A percentile compares a stretch with the other conserved stretches of the same genome.
phyloP scores from a whole-genome alignment of 2,113 vertebrate species.

The Ranitomeya variabilis region DNA sequence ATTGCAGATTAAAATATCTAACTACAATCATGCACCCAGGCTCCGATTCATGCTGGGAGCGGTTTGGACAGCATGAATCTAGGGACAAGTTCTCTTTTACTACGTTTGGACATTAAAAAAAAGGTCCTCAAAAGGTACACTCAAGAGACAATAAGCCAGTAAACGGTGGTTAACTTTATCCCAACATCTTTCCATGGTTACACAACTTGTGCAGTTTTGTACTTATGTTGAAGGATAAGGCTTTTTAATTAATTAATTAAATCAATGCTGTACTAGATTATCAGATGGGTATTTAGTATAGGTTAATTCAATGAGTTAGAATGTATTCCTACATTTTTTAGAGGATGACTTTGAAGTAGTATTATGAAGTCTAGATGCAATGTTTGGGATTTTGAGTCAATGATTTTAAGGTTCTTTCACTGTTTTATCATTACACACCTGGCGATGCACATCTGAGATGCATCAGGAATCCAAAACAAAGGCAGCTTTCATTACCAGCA shows the following conservation, averaged over 20 bases:
- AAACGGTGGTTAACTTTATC: no score
- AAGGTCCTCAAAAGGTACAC: no score
- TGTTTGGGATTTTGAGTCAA: constrained; percentile 4
- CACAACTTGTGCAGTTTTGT: no score
- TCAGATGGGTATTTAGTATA: neutral
- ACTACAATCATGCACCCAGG: no score
- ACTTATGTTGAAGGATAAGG: neutral
- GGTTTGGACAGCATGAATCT: no score
- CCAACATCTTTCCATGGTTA: no score
- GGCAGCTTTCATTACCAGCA: constrained; percentile 13
- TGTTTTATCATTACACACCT: constrained; percentile 19
- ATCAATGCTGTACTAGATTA: neutral
- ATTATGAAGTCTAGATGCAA: constrained; percentile 11
- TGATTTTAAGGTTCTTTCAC: neutral
- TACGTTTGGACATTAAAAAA: no score
- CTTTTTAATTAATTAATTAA: neutral
- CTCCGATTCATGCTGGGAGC: no score
- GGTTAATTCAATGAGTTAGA: neutral
- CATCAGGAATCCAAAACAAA: constrained; percentile 23
- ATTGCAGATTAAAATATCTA: no score
- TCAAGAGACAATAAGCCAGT: no score
- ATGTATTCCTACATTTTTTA: neutral
- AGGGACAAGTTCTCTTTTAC: no score
- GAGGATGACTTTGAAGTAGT: neutral
- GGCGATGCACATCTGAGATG: neutral